Base-by-base conservation (phyloP, 2,888 invertebrate genomes). In the Lutraria lutraria region DNA sequence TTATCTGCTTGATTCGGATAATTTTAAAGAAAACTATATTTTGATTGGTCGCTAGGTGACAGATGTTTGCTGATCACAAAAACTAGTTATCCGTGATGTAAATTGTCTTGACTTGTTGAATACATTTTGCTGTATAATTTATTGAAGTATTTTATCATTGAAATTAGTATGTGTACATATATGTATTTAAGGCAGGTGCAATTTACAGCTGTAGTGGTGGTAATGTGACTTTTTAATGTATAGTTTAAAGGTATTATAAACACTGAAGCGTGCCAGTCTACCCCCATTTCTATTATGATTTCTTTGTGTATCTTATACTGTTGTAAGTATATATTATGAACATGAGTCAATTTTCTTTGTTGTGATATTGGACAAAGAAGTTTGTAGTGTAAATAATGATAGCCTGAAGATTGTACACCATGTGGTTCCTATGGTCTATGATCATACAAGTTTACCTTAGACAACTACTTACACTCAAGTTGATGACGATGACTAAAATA, bases 271-370 rank as follows among this genome's bases (percentile, higher is more conserved):
- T 76, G 76, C 76, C 76, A 56, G 34, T 34, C 76, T 56, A 76
- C 31, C 34, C 19, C 31, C 34, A 56, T 21, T n/a, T 76, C 13
- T 76, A 31, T 76, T 76, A 76, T 19, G 19, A 31, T 8, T 31
- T 76, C 76, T 76, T 76, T 76, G 76, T 76, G 76, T 76, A 76
- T 76, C 34, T 76, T 3, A 34, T 31, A 76, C 34, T 76, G 31
- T 76, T 76, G 34, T 76, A 76, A 34, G 52, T 81, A 53, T 52
- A 52, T 21, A 13, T 79, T 53, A 81, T 84, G 76, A 52, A 81
- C 76, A 76, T 84, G 84, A 84, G 76, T 72, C 84, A 76, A 84
- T 54, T 76, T 68, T 84, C 84, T 84, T 84, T 84, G 84, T 84
- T 84, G 76, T 52, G 54, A 16, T 43, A 31, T 76, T 54, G 54